Evolutionary conservation across 2,888 invertebrate genomes (phyloP).

Genomic region (Suillia variegata): DNA sequence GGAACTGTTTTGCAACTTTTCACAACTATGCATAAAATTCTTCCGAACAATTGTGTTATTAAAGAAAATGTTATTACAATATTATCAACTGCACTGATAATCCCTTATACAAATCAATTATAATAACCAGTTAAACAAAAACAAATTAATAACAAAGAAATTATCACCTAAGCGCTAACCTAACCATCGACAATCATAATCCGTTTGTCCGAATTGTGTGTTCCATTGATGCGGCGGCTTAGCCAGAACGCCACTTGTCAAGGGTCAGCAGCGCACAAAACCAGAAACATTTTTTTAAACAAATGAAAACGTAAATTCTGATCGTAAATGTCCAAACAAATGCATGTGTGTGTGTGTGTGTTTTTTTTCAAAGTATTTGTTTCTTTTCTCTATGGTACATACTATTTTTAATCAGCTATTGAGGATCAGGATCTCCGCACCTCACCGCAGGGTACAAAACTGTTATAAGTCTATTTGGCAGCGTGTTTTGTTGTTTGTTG

Average conservation of each 20-base stretch:
- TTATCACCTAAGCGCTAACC: not conserved
- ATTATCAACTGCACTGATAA: no score
- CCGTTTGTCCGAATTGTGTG: not conserved
- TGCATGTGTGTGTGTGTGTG: slow-evolving; percentile 6
- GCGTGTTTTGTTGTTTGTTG: not conserved
- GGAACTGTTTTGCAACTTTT: not conserved
- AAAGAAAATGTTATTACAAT: no score
- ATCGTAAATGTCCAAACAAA: slow-evolving; percentile 30
- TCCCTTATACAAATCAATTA: no score
- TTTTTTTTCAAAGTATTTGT: not conserved
- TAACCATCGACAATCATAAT: no score
- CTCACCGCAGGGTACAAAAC: slow-evolving; percentile 11
- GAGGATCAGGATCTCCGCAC: slow-evolving; percentile 2
- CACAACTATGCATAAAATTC: not conserved
- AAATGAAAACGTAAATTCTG: slow-evolving; percentile 11
- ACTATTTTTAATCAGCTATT: not conserved
- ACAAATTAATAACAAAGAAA: no score
- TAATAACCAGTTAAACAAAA: no score
- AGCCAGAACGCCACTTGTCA: slow-evolving; percentile 11
- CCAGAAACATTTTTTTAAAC: not conserved
- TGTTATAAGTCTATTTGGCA: not conserved
- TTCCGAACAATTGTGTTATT: not conserved
- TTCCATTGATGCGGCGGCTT: not conserved
- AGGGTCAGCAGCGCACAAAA: not conserved
- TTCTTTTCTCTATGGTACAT: not conserved